A percentile compares a stretch with the other conserved stretches of the same genome.
Conservation (phyloP, 2,797 vertebrate species). For the Sebastes jordani region DNA sequence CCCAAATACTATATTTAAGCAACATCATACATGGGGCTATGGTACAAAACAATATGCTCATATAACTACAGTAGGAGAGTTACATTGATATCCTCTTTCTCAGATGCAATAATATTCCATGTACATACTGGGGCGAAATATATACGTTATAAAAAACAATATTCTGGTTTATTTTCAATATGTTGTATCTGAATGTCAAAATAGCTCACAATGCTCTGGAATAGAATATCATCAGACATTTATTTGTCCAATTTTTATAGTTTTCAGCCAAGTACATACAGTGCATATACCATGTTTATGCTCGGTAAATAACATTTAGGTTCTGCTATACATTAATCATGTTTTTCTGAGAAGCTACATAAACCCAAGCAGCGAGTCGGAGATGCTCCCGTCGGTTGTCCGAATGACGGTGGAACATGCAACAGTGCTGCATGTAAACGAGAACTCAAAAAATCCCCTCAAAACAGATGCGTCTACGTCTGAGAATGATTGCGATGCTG, state of each 20-base stretch:
- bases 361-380: slow-evolving; percentile 64
- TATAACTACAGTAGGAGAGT: slow-evolving; percentile 60
- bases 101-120: slow-evolving; percentile 72
- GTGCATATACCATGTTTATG: slow-evolving; percentile 72
- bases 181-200: slow-evolving; percentile 61
- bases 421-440: not conserved
- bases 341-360: slow-evolving; percentile 63
- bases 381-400: slow-evolving; percentile 36
- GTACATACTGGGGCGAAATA: slow-evolving; percentile 74
- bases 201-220: slow-evolving; percentile 74
- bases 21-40: slow-evolving; percentile 55
- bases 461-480: not conserved
- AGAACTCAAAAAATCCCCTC: not conserved
- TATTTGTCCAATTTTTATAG: slow-evolving; percentile 60
- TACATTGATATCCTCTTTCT: slow-evolving; percentile 62
- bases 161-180: slow-evolving; percentile 44
- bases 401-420: slow-evolving; percentile 50
- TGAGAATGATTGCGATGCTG: not conserved
- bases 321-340: slow-evolving; percentile 61
- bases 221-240: slow-evolving; percentile 67
- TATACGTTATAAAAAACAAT: slow-evolving; percentile 71
- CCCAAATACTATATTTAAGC: slow-evolving; percentile 44
- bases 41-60: slow-evolving; percentile 58
- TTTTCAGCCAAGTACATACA: slow-evolving; percentile 74
- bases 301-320: slow-evolving; percentile 70